phyloP scores from a whole-genome alignment of 2,888 invertebrate species.

The Philereme vetulata region DNA sequence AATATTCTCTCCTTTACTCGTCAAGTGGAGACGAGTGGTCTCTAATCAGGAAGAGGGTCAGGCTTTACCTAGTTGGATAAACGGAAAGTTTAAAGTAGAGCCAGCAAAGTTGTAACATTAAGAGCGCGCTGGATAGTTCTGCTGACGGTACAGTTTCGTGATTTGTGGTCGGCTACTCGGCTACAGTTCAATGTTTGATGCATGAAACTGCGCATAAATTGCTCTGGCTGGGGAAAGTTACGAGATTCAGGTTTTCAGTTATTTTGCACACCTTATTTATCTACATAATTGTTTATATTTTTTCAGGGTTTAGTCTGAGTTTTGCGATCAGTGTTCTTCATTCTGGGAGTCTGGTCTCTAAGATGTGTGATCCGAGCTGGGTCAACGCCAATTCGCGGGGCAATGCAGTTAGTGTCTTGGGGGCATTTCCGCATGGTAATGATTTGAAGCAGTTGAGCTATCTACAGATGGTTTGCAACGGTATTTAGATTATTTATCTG shows the following conservation, averaged over 20 bases:
- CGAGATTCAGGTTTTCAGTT: not conserved
- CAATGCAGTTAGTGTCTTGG: too few relatives aligned
- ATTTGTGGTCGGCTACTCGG: conserved; percentile 8
- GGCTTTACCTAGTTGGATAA: conserved; percentile 9
- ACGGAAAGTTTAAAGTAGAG: conserved; percentile 10
- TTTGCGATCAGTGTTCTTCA: too few relatives aligned
- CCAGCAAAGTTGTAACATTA: conserved; percentile 9
- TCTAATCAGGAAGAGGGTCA: too few relatives aligned
- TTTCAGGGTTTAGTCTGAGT: not conserved
- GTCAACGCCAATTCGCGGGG: too few relatives aligned
- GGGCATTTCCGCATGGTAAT: too few relatives aligned
- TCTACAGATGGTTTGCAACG: too few relatives aligned
- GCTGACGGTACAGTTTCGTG: conserved; percentile 7
- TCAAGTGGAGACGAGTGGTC: too few relatives aligned
- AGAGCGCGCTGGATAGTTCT: conserved; percentile 1
- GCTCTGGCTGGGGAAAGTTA: not conserved
- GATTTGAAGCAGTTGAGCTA: too few relatives aligned
- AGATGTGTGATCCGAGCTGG: too few relatives aligned
- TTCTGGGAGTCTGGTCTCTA: too few relatives aligned
- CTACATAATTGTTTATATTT: not conserved
- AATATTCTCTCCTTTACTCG: too few relatives aligned
- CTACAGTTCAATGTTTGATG: conserved; percentile 5
- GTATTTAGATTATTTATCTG: too few relatives aligned
- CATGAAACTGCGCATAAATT: not conserved
- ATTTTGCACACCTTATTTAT: not conserved